These are phyloP conservation scores for Suncus etruscus DNA, from an alignment of 2,113 vertebrate genomes.

Conservation along the genomic window DNA sequence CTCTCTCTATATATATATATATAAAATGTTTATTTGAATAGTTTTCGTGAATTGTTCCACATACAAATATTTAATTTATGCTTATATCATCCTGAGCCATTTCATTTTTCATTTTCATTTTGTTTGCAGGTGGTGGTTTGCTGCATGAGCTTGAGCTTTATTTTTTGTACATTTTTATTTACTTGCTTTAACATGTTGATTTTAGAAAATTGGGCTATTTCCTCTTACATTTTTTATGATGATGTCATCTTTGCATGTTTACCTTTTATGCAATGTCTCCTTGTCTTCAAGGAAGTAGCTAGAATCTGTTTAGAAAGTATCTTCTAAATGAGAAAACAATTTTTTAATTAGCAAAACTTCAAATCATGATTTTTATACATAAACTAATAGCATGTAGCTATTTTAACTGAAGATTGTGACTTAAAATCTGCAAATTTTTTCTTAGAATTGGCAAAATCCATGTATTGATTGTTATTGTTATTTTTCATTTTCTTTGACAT, in stretches of 20 bases:
- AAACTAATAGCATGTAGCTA: slow-evolving; percentile 22
- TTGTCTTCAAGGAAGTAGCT: slow-evolving; percentile 40
- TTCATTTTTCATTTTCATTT: slow-evolving; percentile 84
- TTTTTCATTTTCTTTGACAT: slow-evolving; percentile 48
- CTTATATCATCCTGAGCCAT: slow-evolving; percentile 77
- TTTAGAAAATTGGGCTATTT: slow-evolving; percentile 77
- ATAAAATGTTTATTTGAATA: slow-evolving; percentile 83
- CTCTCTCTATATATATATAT: slow-evolving; percentile 67
- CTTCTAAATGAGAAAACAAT: slow-evolving; percentile 41
- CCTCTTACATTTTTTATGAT: slow-evolving; percentile 77
- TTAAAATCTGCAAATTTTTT: slow-evolving; percentile 27
- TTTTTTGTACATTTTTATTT: slow-evolving; percentile 81
- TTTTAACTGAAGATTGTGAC: slow-evolving; percentile 42
- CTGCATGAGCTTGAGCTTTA: slow-evolving; percentile 88
- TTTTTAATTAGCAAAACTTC: slow-evolving; percentile 57
- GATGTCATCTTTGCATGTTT: slow-evolving; percentile 85
- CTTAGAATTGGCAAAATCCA: slow-evolving; percentile 17
- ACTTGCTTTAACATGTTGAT: slow-evolving; percentile 80
- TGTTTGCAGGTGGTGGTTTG: slow-evolving; percentile 86
- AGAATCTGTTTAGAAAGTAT: not conserved
- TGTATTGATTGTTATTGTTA: slow-evolving; percentile 46
- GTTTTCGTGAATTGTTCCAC: slow-evolving; percentile 77
- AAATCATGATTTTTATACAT: slow-evolving; percentile 1
- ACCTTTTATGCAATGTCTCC: slow-evolving; percentile 47
- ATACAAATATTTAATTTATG: slow-evolving; percentile 82